Evolutionary conservation across 64 coral and sea anemone genomes (phyloP).

Genomic region (Pachyseris speciosa): DNA sequence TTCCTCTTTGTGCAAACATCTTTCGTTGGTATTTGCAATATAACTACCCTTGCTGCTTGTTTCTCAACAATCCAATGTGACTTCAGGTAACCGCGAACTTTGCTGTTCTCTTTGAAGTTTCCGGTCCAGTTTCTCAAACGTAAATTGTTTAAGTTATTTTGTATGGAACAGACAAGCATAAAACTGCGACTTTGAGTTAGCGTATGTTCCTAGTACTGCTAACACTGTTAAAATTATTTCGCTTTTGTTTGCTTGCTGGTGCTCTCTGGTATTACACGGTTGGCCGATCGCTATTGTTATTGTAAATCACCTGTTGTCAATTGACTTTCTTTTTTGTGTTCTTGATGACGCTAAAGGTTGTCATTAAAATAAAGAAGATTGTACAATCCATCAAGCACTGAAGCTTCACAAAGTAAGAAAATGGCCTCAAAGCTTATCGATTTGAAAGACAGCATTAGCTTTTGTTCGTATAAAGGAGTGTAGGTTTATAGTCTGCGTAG

Average conservation of each 20-base stretch:
- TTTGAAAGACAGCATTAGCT: neutral
- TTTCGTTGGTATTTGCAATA: neutral
- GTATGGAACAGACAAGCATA: no score
- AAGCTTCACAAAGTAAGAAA: neutral
- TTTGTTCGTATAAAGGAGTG: no score
- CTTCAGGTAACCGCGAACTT: no score
- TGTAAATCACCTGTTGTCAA: constrained; percentile 15
- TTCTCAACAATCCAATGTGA: neutral
- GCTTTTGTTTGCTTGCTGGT: neutral
- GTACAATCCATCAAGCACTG: neutral
- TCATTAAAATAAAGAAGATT: neutral
- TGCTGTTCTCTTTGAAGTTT: no score
- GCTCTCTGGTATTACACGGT: neutral
- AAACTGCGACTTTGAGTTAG: neutral
- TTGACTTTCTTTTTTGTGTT: neutral
- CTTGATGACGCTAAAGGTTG: neutral
- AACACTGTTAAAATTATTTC: neutral
- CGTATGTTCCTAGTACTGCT: neutral
- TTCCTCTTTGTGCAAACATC: neutral
- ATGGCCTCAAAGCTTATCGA: neutral
- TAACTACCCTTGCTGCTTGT: neutral
- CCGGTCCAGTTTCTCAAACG: neutral
- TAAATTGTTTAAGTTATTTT: neutral
- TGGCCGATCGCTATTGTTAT: neutral
- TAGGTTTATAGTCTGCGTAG: no score